Percentiles rank a stretch among this genome's conserved stretches.
phyloP scores from a whole-genome alignment of 2,888 invertebrate species.

The Isotomurus palustris region DNA sequence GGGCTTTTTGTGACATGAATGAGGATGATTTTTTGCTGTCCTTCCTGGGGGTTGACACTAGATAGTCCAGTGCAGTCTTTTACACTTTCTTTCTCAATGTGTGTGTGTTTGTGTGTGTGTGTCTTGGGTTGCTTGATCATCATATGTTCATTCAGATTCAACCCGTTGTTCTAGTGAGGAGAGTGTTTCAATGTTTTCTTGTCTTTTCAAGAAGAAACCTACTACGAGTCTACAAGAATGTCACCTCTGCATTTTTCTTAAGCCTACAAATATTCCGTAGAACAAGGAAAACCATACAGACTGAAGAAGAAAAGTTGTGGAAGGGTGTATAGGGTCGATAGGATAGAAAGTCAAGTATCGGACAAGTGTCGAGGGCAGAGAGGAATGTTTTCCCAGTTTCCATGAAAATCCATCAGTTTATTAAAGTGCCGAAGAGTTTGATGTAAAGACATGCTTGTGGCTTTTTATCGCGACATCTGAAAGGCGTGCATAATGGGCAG shows the following conservation, averaged over 20 bases:
- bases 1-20: no score
- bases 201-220: not conserved
- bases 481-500: no score
- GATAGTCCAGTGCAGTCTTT: conserved; percentile 9
- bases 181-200: no score
- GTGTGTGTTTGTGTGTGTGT: no score
- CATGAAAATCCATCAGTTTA: no score
- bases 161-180: not conserved
- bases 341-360: not conserved
- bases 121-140: not conserved
- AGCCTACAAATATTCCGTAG: no score
- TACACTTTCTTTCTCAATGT: not conserved
- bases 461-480: no score
- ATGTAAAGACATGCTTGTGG: no score
- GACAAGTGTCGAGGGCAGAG: not conserved
- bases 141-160: not conserved
- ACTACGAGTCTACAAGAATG: not conserved
- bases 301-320: not conserved
- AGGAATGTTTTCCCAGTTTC: no score
- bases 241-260: not conserved
- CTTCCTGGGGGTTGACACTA: conserved; percentile 2
- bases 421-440: no score
- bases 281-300: no score
- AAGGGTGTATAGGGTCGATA: not conserved
- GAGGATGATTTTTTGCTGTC: not conserved